Percentiles rank a stretch among this genome's conserved stretches.
Evolutionary conservation across 2,113 vertebrate species (phyloP).

Genomic region (Thryonomys swinderianus): DNA sequence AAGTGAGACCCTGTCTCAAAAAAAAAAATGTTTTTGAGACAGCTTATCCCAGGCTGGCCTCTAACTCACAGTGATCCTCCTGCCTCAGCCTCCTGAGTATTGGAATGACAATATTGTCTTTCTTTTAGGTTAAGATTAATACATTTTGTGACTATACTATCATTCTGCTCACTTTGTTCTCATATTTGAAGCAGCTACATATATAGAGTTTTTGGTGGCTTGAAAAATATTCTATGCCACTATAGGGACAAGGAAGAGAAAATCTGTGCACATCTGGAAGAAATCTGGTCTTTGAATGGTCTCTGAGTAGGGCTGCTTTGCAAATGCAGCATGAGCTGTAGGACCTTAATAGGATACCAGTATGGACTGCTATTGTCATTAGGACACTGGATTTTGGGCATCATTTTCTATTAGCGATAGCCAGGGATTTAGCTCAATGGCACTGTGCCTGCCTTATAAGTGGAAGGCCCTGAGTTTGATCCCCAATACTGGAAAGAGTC

Average conservation of each 20-base stretch:
- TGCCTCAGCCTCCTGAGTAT: too few species aligned
- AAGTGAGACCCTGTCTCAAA: too few species aligned
- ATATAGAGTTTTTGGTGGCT: not conserved
- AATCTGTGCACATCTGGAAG: not conserved
- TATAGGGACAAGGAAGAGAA: not conserved
- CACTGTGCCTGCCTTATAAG: too few species aligned
- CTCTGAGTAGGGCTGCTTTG: not conserved
- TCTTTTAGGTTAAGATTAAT: not conserved
- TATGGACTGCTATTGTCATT: not conserved
- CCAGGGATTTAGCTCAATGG: too few species aligned
- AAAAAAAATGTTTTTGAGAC: too few species aligned
- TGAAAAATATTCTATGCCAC: not conserved
- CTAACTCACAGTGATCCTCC: too few species aligned
- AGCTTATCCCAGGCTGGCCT: too few species aligned
- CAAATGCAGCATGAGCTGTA: not conserved
- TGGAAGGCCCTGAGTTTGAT: too few species aligned
- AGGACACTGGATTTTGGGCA: not conserved
- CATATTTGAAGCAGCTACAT: conserved; percentile 2
- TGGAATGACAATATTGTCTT: too few species aligned
- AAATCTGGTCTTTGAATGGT: not conserved
- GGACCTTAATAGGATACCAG: not conserved
- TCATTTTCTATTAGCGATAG: too few species aligned
- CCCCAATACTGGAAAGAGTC: too few species aligned
- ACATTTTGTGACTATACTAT: not conserved
- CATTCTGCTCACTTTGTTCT: conserved; percentile 23